These are phyloP conservation scores for Caradrina clavipalpis DNA, from an alignment of 2,888 invertebrate genomes.

Conservation along the genomic window DNA sequence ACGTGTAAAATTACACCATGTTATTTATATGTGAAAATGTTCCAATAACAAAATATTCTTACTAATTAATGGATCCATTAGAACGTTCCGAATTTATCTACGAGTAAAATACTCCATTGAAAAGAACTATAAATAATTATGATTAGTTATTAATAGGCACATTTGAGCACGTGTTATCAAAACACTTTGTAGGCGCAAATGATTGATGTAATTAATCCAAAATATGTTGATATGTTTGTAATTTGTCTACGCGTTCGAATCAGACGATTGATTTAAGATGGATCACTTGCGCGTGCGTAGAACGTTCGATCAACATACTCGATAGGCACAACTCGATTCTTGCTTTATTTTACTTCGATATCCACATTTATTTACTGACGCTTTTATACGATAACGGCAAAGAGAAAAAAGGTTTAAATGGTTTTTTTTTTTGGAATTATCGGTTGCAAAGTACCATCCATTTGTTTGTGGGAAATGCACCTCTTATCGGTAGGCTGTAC, in stretches of 20 bases:
- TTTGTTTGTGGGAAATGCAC: constrained; percentile 12
- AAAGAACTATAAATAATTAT: constrained; percentile 41
- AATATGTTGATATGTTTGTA: constrained; percentile 49
- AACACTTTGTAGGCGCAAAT: constrained; percentile 38
- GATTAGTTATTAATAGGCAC: constrained; percentile 47
- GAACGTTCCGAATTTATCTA: constrained; percentile 14
- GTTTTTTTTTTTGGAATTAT: background rate
- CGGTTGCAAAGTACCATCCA: background rate
- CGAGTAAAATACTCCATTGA: constrained; percentile 23
- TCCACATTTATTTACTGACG: constrained; percentile 28
- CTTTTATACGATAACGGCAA: constrained; percentile 32
- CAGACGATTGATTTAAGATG: constrained; percentile 40
- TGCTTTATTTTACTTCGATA: constrained; percentile 21
- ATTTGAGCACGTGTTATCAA: constrained; percentile 52
- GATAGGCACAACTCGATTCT: constrained; percentile 18
- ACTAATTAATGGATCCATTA: constrained; percentile 20
- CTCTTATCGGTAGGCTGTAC: constrained; percentile 10
- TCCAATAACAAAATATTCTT: constrained; percentile 1
- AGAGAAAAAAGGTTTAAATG: constrained; percentile 1
- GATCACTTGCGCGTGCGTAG: constrained; percentile 27
- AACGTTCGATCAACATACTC: constrained; percentile 14
- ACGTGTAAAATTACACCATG: background rate
- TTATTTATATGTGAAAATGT: background rate
- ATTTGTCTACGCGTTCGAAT: constrained; percentile 39
- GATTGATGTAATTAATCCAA: constrained; percentile 51